A percentile compares a stretch with the other conserved stretches of the same genome.
Evolutionary conservation across 2,113 vertebrate species (phyloP).

Genomic region (Plestiodon gilberti): DNA sequence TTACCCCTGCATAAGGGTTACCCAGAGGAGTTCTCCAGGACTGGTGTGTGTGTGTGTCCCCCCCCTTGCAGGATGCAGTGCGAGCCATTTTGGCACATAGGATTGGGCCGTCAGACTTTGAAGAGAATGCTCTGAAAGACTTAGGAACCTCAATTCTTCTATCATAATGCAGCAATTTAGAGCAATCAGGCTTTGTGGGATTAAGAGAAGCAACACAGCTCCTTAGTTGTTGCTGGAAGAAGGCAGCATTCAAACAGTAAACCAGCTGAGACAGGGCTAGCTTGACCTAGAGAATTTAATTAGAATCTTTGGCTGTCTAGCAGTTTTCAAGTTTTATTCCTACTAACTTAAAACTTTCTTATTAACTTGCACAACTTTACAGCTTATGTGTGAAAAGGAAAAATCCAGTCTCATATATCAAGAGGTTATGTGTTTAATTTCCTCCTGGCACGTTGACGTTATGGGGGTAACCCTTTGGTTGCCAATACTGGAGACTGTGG

Average conservation of each 20-base stretch:
- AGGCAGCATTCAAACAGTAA: conserved; percentile 40
- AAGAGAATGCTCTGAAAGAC: background rate
- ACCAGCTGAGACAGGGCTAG: background rate
- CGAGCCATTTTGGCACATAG: background rate
- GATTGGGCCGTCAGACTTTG: background rate
- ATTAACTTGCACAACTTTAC: conserved; percentile 48
- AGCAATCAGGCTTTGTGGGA: conserved; percentile 36
- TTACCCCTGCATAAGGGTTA: too few species aligned
- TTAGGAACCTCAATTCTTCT: conserved; percentile 11
- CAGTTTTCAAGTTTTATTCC: conserved; percentile 47
- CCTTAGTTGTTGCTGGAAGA: conserved; percentile 12
- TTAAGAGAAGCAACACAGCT: conserved; percentile 19
- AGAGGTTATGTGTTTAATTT: conserved; percentile 64
- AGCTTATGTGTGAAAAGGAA: conserved; percentile 42
- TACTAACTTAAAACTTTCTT: conserved; percentile 28
- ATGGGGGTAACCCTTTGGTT: conserved; percentile 50
- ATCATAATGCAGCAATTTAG: background rate
- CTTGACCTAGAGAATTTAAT: conserved; percentile 35
- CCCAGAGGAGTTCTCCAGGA: too few species aligned
- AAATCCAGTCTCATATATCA: conserved; percentile 55
- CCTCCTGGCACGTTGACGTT: conserved; percentile 59
- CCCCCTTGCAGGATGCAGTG: too few species aligned
- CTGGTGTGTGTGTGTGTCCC: too few species aligned
- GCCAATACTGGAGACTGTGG: background rate
- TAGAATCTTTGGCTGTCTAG: background rate